Conservation (phyloP, 2,888 invertebrate species). For the Limnephilus rhombicus region DNA sequence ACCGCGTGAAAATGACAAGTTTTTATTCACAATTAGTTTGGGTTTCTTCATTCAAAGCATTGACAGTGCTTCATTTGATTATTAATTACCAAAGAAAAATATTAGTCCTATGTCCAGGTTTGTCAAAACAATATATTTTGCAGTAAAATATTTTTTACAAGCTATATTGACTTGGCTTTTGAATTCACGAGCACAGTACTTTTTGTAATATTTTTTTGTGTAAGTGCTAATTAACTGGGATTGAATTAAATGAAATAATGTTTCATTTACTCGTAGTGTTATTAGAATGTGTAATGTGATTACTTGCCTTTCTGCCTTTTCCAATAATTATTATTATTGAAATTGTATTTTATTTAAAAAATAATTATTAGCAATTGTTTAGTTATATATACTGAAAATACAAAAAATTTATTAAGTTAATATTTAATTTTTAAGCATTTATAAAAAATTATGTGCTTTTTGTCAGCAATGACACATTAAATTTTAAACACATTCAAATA, state of each 20-base stretch:
- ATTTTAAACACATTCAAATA: not conserved
- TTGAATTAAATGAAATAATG: not conserved
- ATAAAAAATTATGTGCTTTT: not conserved
- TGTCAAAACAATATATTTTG: not conserved
- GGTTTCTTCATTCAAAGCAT: not conserved
- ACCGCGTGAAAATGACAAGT: not conserved
- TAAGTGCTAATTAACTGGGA: not conserved
- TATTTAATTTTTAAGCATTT: not conserved
- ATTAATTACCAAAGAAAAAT: not conserved
- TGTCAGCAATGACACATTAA: not conserved
- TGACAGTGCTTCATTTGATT: not conserved
- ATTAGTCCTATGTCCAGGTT: not conserved
- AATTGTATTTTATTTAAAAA: not conserved
- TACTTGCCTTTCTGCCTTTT: conserved; percentile 41
- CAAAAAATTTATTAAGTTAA: not conserved
- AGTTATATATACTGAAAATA: not conserved
- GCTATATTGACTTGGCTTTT: not conserved
- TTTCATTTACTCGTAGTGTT: not conserved
- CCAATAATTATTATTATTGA: conserved; percentile 5
- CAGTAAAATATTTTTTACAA: not conserved
- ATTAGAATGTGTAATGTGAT: conserved; percentile 36
- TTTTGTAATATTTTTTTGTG: not conserved
- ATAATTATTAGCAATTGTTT: not conserved
- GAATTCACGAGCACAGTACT: not conserved
- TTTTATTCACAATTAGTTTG: too few species aligned